Evolutionary conservation across 1,140 invertebrate genomes (phyloP).

Genomic region (Zaprionus ornatus): DNA sequence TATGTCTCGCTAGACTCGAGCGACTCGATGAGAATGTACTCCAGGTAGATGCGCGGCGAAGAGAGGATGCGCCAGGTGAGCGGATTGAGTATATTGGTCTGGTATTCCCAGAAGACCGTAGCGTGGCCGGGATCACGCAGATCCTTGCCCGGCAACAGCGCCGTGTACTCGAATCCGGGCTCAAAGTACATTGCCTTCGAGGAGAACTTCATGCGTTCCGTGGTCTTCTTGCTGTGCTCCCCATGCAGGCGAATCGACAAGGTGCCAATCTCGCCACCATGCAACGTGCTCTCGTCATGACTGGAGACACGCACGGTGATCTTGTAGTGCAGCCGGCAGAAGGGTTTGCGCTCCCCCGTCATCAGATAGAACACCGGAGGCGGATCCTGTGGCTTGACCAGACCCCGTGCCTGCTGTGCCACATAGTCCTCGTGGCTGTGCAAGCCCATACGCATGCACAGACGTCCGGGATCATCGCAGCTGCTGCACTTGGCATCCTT

Average conservation of each 20-base stretch:
- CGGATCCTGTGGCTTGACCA: constrained; percentile 85
- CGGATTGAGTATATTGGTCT: constrained; percentile 91
- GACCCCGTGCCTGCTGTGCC: constrained; percentile 75
- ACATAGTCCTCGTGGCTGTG: constrained; percentile 86
- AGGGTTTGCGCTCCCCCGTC: constrained; percentile 88
- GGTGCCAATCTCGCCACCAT: constrained; percentile 91
- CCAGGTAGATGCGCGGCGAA: constrained; percentile 88
- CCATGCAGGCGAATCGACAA: constrained; percentile 87
- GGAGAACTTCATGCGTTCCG: constrained; percentile 86
- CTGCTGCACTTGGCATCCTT: constrained; percentile 89
- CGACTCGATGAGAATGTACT: constrained; percentile 89
- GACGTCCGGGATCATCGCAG: constrained; percentile 86
- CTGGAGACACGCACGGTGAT: constrained; percentile 90
- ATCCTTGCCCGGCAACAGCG: constrained; percentile 88
- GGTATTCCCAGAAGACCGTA: constrained; percentile 91
- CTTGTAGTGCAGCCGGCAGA: constrained; percentile 91
- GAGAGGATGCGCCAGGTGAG: constrained; percentile 92
- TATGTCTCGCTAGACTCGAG: constrained; percentile 86
- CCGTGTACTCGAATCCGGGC: constrained; percentile 89
- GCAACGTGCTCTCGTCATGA: constrained; percentile 88
- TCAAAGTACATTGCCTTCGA: constrained; percentile 86
- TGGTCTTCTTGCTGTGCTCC: constrained; percentile 84
- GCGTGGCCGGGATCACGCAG: constrained; percentile 87
- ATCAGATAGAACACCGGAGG: constrained; percentile 87
- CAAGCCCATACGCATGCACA: constrained; percentile 89